Evolutionary conservation across 1,140 invertebrate species (phyloP), one percentile per base, ranked within the genome.

Genomic region (Drosophila gunungcola): DNA sequence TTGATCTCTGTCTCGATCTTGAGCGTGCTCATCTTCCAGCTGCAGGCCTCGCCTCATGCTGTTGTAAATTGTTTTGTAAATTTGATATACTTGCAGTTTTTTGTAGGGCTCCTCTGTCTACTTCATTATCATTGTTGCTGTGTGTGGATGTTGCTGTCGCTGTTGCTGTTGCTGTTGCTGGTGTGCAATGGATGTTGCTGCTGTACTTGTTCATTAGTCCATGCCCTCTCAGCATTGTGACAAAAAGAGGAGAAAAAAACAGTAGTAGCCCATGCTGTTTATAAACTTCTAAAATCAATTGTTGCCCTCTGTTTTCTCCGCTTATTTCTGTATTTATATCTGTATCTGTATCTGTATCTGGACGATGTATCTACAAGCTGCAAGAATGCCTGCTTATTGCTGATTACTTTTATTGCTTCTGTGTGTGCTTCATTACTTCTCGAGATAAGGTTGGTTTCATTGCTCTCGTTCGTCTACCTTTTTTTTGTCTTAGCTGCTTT

Each of bases 51-150:
- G 60, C 57, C 64, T 55, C 45, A 43, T 39, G 58, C 72, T 77
- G 77, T 90, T 90, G 86, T 90, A 90, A 90, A 90, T 91, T 90
- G 88, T 91, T 90, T 90, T 84, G 82, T 86, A 82, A 90, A 90
- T 90, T 90, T 90, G 88, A 90, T 90, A 90, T 88, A 90, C 86
- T 86, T 90, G 82, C 83, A 78, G 63, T 57, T 67, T 78, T 78
- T 52, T 60, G 72, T 29, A 7, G 38, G 32, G 27, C 32, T 62
- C 27, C 61, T 61, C 65, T 41, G 43, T 60, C 62, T 76, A 80
- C 79, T 88, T 88, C 80, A 88, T 88, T 88, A 89, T 89, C 75
- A 69, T 79, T 81, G 68, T 76, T 79, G 65, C 73, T 61, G 60
- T 12, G 16, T 21, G 16, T 21, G 16, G 57, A 5, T 32, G 29